phyloP scores from a whole-genome alignment of 2,113 vertebrate species.

The Astatoreochromis straeleni region DNA sequence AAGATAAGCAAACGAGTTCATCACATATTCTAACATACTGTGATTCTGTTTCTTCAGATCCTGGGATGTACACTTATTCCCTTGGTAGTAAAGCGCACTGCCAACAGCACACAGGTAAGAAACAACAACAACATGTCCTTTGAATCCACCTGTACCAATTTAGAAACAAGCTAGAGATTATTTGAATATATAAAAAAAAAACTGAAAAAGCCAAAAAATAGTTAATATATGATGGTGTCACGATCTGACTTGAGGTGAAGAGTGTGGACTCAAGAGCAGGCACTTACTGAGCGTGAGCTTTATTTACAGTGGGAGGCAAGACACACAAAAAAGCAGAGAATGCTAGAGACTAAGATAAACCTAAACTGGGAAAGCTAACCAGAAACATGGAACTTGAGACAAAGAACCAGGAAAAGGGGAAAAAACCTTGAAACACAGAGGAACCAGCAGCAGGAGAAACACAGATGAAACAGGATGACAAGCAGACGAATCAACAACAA shows the following conservation, averaged over 20 bases:
- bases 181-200: background rate
- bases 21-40: background rate
- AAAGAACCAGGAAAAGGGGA: background rate
- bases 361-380: background rate
- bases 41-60: background rate
- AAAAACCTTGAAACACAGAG: background rate
- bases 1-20: background rate
- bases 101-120: background rate
- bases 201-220: background rate
- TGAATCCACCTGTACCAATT: background rate
- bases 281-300: background rate
- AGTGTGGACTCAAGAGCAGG: background rate
- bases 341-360: background rate
- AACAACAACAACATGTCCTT: background rate
- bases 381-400: background rate
- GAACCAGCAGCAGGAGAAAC: background rate
- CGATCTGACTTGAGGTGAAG: background rate
- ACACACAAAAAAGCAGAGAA: background rate
- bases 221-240: background rate
- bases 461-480: background rate
- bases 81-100: background rate
- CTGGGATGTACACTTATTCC: background rate
- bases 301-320: background rate
- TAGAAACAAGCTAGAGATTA: background rate
- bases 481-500: background rate